Evolutionary conservation across 1,140 invertebrate genomes (phyloP), one percentile per base, ranked within the genome.

Genomic region (Drosophila mauritiana): DNA sequence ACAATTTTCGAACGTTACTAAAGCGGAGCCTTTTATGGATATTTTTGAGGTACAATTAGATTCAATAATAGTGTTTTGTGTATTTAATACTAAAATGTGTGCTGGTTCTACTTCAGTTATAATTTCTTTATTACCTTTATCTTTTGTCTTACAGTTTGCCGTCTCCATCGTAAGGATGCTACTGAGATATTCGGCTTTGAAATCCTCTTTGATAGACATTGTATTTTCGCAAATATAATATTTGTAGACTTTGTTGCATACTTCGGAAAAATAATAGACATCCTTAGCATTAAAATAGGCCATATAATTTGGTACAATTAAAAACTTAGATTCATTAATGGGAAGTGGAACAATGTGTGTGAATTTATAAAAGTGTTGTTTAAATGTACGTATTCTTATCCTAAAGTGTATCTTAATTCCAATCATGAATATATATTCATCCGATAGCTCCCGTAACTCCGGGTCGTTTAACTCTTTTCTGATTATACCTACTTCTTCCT

Each of bases 381-480:
- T 48, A 25, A 48, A 31, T 0, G 27, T 31, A 10, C 7, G 27
- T 31, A 10, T 10, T 31, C 27, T 31, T 31, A 31, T 48, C n/a
- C 45, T 48, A 25, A 48, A 48, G n/a, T 48, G 22, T 5, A 25
- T 48, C 45, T 48, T 48, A 25, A 48, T 25, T 22, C 22, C 22
- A 13, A n/a, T 48, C 45, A 22, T 48, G 8, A 25, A 48, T n/a
- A 48, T 48, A 7, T 48, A 1, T 25, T 48, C 12, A 13, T 25
- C 12, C 0, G 22, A 25, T 13, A 46, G 2, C 4, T 46, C 13
- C 4, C 20, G 20, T 22, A 46, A n/a, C 3, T 46, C 20, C 13
- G 45, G 22, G 45, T 46, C 45, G 12, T 46, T 22, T 25, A 46
- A 13, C 0, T 46, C 22, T n/a, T n/a, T 12, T 6, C 45, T 13